Base-by-base conservation (phyloP, 2,888 invertebrate genomes). In the Malthinus seriepunctatus region DNA sequence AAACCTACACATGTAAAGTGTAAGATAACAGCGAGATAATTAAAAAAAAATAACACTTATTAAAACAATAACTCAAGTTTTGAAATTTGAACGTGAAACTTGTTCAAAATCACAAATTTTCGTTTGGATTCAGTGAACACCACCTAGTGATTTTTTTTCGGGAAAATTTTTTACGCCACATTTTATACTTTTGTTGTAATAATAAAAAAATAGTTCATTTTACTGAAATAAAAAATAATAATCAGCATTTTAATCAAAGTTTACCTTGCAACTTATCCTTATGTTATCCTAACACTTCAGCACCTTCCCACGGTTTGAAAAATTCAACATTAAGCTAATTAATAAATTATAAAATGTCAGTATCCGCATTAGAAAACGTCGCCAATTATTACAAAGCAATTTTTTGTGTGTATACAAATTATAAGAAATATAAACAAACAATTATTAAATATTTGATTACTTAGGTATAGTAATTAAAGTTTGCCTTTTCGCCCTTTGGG, bases 1-100 rank as follows among this genome's bases (percentile, higher is more conserved):
- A 67, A 56, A 63, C 65, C 58, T 63, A 60, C 65, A 65, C 65
- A 59, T 67, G 67, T 63, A 61, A 57, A 56, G 67, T 64, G 67
- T 67, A 60, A 33, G 48, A 50, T 67, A 63, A 50, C 64, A 48
- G 15, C 15, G 5, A 23, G 3, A 39, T 47, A 34, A 32, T 51
- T 50, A 51, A 14, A 38, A 42, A n/a, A 23, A 23, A 23, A 23
- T 23, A 23, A 5, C 23, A 5, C 23, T 23, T 23, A 23, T 23
- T 23, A 23, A 2, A 23, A 23, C 5, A 23, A 23, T 23, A 23
- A 23, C 23, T n/a, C n/a, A n/a, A n/a, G n/a, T n/a, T 23, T 23
- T 23, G 23, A 23, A 23, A 23, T 23, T 2, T 6, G n/a, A 9
- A 38, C 8, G 12, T 14, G 23, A 15, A 39, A 39, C 12, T 9